A percentile compares a stretch with the other conserved stretches of the same genome.
Conservation (phyloP, 2,888 invertebrate species). For the Spilosoma lubricipeda region DNA sequence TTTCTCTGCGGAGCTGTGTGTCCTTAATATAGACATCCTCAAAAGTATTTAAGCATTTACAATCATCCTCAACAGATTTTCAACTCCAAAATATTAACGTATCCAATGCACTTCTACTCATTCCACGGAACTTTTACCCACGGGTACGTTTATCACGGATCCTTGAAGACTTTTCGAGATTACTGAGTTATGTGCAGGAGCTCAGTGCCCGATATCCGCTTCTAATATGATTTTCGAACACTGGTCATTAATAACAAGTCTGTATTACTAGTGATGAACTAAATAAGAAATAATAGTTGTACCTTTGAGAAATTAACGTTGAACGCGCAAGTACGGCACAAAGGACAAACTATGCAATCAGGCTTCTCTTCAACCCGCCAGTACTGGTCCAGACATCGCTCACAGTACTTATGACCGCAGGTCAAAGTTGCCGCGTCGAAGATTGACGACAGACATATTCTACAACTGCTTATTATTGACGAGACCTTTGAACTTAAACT, state of each 20-base stretch:
- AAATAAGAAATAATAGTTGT: neutral
- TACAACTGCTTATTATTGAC: conserved; percentile 59
- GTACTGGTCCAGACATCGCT: conserved; percentile 64
- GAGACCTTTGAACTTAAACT: conserved; percentile 49
- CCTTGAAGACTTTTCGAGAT: neutral
- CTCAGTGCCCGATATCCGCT: neutral
- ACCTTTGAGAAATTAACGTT: conserved; percentile 69
- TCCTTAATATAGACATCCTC: neutral
- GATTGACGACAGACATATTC: conserved; percentile 70
- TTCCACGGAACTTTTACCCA: no score
- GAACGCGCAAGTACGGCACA: conserved; percentile 64
- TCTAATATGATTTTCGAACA: neutral
- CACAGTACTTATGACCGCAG: conserved; percentile 75
- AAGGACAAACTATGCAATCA: conserved; percentile 67
- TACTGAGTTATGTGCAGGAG: neutral
- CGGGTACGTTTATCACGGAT: no score
- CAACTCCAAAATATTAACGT: neutral
- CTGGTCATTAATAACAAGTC: neutral
- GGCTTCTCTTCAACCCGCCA: conserved; percentile 64
- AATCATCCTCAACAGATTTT: neutral
- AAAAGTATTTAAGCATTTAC: neutral
- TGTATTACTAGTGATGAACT: no score
- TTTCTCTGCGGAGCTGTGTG: no score
- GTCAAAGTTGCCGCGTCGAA: conserved; percentile 61
- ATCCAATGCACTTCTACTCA: neutral